Evolutionary conservation across 2,113 vertebrate species (phyloP).

Genomic region (Elachura formosa): DNA sequence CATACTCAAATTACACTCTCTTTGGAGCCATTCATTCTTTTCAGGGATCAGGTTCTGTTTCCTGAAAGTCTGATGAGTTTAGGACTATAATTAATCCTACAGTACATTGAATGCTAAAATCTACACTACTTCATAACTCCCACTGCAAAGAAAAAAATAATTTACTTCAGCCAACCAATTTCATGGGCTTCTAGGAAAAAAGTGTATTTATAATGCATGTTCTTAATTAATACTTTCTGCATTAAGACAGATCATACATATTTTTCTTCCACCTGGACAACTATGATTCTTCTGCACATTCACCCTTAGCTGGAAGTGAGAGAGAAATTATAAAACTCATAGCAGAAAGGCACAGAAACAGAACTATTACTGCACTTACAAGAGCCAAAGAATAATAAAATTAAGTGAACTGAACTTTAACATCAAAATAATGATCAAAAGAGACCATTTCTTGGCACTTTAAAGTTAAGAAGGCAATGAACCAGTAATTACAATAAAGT

Average conservation of each 20-base stretch:
- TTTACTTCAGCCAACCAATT: background rate
- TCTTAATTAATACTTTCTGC: background rate
- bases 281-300: background rate
- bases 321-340: background rate
- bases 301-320: background rate
- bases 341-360: background rate
- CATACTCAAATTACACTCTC: background rate
- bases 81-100: conserved; percentile 1
- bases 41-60: background rate
- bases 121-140: background rate
- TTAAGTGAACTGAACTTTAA: background rate
- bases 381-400: background rate
- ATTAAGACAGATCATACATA: background rate
- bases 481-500: background rate
- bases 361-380: background rate
- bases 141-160: background rate
- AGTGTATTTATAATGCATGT: background rate
- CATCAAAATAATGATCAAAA: background rate
- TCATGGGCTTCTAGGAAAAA: background rate
- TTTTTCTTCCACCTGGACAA: background rate
- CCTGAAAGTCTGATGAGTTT: background rate
- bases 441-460: background rate
- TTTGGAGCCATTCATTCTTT: background rate
- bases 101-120: background rate
- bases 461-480: background rate